Evolutionary conservation across 2,888 invertebrate species (phyloP).

Genomic region (Gari tellinella): DNA sequence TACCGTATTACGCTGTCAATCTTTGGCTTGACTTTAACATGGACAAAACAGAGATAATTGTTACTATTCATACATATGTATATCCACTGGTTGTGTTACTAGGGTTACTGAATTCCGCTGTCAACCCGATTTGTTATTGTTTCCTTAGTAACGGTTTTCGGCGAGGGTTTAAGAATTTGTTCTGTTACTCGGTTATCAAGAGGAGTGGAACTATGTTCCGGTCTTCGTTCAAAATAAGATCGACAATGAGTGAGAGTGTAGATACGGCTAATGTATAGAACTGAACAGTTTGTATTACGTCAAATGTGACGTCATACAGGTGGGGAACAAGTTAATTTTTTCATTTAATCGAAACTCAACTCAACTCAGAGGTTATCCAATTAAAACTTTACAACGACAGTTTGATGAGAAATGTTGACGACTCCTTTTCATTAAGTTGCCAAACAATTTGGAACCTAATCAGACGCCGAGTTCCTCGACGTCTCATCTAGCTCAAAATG

Average conservation of each 20-base stretch:
- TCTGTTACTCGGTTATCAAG: conserved; percentile 51
- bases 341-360: too few species aligned
- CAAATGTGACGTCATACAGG: too few species aligned
- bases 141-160: conserved; percentile 77
- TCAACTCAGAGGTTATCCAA: too few species aligned
- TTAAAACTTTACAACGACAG: too few species aligned
- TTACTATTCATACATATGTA: conserved; percentile 46
- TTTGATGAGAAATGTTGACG: too few species aligned
- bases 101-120: conserved; percentile 76
- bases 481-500: too few species aligned
- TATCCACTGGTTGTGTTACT: conserved; percentile 74
- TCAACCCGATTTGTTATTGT: conserved; percentile 80
- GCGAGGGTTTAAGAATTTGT: conserved; percentile 69
- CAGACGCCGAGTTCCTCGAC: too few species aligned
- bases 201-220: conserved; percentile 37
- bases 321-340: too few species aligned
- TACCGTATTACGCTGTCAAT: conserved; percentile 77
- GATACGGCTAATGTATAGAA: conserved; percentile 50
- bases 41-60: conserved; percentile 16
- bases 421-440: too few species aligned
- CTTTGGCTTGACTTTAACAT: conserved; percentile 76
- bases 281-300: too few species aligned
- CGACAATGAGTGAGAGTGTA: conserved; percentile 40
- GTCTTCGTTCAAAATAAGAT: conserved; percentile 35
- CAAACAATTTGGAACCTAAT: too few species aligned